Conservation (phyloP, 2,888 invertebrate genomes). For the Acanthoscelides obtectus region DNA sequence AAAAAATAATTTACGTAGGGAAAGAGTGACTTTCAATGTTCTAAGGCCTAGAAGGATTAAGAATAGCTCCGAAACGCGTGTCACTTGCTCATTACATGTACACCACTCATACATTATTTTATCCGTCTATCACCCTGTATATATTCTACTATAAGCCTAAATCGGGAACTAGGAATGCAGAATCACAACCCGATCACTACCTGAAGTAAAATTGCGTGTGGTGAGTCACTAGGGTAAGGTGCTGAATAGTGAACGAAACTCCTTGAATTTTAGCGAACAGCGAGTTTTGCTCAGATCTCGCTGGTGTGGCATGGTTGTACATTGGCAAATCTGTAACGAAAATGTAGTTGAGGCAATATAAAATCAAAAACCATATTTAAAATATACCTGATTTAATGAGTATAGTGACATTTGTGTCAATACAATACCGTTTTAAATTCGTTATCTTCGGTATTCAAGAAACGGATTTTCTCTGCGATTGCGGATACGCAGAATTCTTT, state of each 20-base stretch:
- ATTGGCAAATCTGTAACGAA: not conserved
- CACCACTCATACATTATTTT: not conserved
- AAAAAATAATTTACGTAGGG: no score
- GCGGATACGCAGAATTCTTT: no score
- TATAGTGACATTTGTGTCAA: no score
- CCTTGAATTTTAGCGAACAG: not conserved
- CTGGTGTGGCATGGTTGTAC: not conserved
- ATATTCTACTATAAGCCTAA: conserved; percentile 4
- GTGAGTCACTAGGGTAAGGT: not conserved
- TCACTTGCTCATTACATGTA: not conserved
- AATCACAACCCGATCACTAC: conserved; percentile 24
- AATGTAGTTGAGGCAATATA: no score
- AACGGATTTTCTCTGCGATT: no score
- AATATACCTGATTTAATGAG: no score
- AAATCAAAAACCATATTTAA: no score
- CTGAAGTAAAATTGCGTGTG: not conserved
- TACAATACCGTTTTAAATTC: no score
- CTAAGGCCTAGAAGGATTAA: not conserved
- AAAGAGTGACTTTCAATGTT: not conserved
- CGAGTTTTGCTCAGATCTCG: not conserved
- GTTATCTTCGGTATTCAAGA: no score
- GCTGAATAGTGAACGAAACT: not conserved
- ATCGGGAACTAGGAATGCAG: conserved; percentile 27
- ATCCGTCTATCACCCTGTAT: not conserved
- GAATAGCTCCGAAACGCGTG: not conserved